These are phyloP conservation scores for Microctonus hyperodae DNA, from an alignment of 2,888 invertebrate genomes.

Conservation along the genomic window DNA sequence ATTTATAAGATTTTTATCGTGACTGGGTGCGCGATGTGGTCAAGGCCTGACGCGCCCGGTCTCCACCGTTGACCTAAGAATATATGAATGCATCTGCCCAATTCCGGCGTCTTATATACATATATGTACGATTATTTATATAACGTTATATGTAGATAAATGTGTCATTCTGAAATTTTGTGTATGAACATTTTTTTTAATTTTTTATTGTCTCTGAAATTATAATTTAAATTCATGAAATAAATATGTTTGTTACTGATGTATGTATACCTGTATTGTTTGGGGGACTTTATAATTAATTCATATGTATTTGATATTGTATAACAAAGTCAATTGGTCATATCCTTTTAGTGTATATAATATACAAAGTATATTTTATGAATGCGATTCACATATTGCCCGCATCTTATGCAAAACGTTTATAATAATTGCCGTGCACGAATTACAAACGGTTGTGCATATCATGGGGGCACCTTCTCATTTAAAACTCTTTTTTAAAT, in stretches of 20 bases:
- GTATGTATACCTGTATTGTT: not conserved
- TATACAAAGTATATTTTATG: slow-evolving; percentile 5
- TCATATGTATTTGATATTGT: not conserved
- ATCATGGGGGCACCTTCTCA: slow-evolving; percentile 30
- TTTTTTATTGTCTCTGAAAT: slow-evolving; percentile 23
- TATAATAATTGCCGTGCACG: slow-evolving; percentile 28
- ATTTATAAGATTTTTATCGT: slow-evolving; percentile 56
- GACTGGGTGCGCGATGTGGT: slow-evolving; percentile 32
- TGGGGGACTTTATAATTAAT: not conserved
- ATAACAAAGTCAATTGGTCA: slow-evolving; percentile 1
- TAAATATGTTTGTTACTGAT: not conserved
- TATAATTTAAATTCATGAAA: no score
- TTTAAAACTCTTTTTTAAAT: slow-evolving; percentile 16
- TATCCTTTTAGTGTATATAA: not conserved
- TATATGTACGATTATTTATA: not conserved
- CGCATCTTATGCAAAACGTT: slow-evolving; percentile 26
- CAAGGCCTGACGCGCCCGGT: slow-evolving; percentile 33
- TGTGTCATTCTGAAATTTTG: slow-evolving; percentile 15
- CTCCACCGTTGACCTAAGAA: slow-evolving; percentile 42
- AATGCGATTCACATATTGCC: slow-evolving; percentile 22
- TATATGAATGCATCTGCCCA: slow-evolving; percentile 46
- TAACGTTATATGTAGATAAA: no score
- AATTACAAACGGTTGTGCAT: slow-evolving; percentile 22
- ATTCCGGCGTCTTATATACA: slow-evolving; percentile 22
- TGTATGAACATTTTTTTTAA: slow-evolving; percentile 10